Base-by-base conservation (phyloP, 2,888 invertebrate species). In the Cephus sareptanus region DNA sequence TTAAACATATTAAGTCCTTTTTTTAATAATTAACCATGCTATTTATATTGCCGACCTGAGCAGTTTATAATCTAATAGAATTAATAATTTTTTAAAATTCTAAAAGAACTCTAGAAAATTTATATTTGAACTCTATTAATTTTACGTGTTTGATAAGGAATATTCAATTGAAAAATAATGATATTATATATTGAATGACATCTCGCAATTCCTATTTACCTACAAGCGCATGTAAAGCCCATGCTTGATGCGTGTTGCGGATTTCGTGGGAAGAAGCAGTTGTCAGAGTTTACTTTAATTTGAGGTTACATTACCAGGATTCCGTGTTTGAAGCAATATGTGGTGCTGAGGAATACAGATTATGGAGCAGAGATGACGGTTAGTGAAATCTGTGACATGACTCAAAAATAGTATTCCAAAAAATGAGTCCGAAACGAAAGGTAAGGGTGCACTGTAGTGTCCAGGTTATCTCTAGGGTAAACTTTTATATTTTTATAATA, bases 341-440 rank as follows among this genome's bases (percentile, higher is more conserved):
- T n/a, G 9, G 9, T 30, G 23, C 23, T 37, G 74, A 35, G 13
- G 11, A 11, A 13, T 74, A 74, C 30, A 34, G 23, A 37, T 35
- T 35, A 34, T 74, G 30, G 23, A 33, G 13, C 30, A 37, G 37
- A 34, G 30, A 74, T 74, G 74, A 34, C 35, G 34, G 34, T 74
- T 74, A 33, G 37, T 74, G 34, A 34, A 79, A 76, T 78, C 74
- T 76, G 77, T 76, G 77, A 74, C 31, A 56, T 74, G 56, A 30
- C 69, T 75, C 34, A 69, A 79, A 83, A 82, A 78, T 81, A 82
- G 78, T 79, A 80, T 69, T 79, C 76, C 56, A 76, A 80, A 87
- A 82, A 80, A 91, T 91, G 91, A 90, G 90, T 78, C 90, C 91
- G 12, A 91, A 91, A 85, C 88, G 91, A 79, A 90, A 91, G 86